These are phyloP conservation scores for Drosophila barbarae DNA, from an alignment of 2,888 invertebrate genomes.

Conservation along the genomic window DNA sequence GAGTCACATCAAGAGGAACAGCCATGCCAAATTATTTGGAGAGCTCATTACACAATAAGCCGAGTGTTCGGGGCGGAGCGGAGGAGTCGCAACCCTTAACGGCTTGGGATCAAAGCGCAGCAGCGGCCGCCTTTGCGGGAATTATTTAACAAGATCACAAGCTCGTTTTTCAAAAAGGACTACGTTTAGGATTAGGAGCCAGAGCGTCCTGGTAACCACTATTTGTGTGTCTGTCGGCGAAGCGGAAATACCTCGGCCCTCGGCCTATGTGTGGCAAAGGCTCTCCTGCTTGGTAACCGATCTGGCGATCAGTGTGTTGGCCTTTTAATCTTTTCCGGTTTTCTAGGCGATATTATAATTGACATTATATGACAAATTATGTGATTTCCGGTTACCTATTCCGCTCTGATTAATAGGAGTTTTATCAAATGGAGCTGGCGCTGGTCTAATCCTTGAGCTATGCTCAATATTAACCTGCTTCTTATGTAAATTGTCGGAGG, in stretches of 20 bases:
- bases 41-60: conserved; percentile 75
- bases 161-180: conserved; percentile 71
- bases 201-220: not conserved
- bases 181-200: not conserved
- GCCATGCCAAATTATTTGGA: conserved; percentile 74
- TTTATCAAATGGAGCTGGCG: not conserved
- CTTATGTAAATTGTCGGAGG: conserved; percentile 39
- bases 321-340: conserved; percentile 64
- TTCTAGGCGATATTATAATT: conserved; percentile 53
- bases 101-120: conserved; percentile 47
- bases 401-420: conserved; percentile 25
- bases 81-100: conserved; percentile 10
- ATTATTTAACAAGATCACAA: conserved; percentile 73
- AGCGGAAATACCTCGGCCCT: conserved; percentile 60
- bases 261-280: conserved; percentile 35
- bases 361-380: conserved; percentile 36
- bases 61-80: conserved; percentile 37
- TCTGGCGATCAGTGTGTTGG: conserved; percentile 46
- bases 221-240: conserved; percentile 4
- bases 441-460: not conserved
- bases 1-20: conserved; percentile 7
- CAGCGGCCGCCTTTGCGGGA: conserved; percentile 18
- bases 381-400: conserved; percentile 24
- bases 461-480: conserved; percentile 5
- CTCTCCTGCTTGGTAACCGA: not conserved